Evolutionary conservation across 2,113 vertebrate genomes (phyloP), one percentile per base, ranked within the genome.

Genomic region (Passer domesticus): DNA sequence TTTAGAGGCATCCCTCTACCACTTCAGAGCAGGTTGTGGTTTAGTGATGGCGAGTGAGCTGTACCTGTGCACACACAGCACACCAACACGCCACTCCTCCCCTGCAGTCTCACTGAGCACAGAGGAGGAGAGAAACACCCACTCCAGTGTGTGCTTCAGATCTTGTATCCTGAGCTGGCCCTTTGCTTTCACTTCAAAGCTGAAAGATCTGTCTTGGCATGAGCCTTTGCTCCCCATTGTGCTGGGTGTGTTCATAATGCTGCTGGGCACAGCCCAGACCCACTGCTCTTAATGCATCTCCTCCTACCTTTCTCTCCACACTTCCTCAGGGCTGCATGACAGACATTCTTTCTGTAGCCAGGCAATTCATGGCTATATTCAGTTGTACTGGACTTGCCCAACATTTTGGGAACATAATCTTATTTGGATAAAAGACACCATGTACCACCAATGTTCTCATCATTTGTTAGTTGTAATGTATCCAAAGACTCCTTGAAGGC

Each of bases 11-110:
- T 75, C 79, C 37, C 27, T 27, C 56, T 60, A 52, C 92, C 89
- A 74, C 63, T 92, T 91, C 86, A 93, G 93, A 95, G 83, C n/a
- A 74, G 75, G 14, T 0, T 82, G 83, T 44, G 68, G 66, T 87
- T 89, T 49, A 60, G 63, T 6, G 13, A 47, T 33, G 68, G 70
- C 83, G 89, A 46, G 50, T 3, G n/a, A 80, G 58, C 74, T 58
- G 41, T 43, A 33, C 31, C 39, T 0, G 0, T 35, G 75, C 63
- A 43, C 70, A 27, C 52, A 31, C 33, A 0, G 0, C 47, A 44
- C 62, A n/a, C 22, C 80, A 62, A 39, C 41, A 69, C 44, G 21
- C 13, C 1, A 1, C 19, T 66, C 12, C 52, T 79, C 69, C 69
- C 39, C 84, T 84, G 43, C 35, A 59, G n/a, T 30, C 74, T 43